phyloP scores from a whole-genome alignment of 2,888 invertebrate species.

The Heliconius ismenius region DNA sequence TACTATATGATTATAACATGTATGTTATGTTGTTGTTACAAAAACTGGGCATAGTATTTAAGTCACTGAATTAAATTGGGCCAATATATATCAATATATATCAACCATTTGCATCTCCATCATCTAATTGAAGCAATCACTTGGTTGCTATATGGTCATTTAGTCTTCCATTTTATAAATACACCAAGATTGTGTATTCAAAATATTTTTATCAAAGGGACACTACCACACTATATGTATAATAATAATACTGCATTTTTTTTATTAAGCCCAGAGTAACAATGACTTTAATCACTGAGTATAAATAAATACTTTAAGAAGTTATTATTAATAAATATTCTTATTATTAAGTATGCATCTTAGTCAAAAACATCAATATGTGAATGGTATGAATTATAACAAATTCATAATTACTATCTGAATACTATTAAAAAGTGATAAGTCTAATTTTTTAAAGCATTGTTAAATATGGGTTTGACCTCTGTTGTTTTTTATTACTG shows the following conservation, averaged over 20 bases:
- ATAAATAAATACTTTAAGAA: neutral
- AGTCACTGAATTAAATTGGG: conserved; percentile 6
- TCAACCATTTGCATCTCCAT: neutral
- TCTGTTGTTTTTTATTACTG: conserved; percentile 16
- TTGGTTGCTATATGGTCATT: neutral
- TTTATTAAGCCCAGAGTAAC: neutral
- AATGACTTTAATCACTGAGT: neutral
- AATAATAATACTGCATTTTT: neutral
- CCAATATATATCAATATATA: neutral
- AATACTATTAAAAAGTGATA: conserved; percentile 19
- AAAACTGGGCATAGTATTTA: neutral
- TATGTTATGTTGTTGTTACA: neutral
- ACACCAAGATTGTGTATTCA: neutral
- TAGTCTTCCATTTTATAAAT: neutral
- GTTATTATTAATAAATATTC: too few species aligned
- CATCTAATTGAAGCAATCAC: conserved; percentile 21
- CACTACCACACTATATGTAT: neutral
- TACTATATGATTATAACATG: neutral
- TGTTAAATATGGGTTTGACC: conserved; percentile 21
- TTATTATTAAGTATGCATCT: neutral
- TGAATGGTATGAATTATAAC: neutral
- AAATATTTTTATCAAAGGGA: neutral
- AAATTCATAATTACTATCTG: conserved; percentile 1
- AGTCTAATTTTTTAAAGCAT: conserved; percentile 22
- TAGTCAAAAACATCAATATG: neutral